Evolutionary conservation across 2,888 invertebrate genomes (phyloP).

Genomic region (Trichopria drosophilae): DNA sequence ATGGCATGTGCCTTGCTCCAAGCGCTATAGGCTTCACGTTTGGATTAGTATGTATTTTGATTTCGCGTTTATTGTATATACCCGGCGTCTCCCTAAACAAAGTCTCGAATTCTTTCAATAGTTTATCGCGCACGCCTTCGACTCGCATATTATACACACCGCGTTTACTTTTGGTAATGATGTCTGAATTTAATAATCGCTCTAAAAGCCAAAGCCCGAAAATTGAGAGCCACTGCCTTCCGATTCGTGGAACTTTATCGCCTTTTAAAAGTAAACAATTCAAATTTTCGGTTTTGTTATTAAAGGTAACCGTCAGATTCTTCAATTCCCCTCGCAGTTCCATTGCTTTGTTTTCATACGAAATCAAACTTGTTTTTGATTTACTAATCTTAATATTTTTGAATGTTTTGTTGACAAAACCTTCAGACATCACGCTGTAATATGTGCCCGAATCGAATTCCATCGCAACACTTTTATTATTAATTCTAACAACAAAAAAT

Average conservation of each 20-base stretch:
- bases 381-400: constrained; percentile 9
- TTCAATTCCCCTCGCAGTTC: constrained; percentile 8
- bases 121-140: constrained; percentile 4
- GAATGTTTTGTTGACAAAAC: constrained; percentile 13
- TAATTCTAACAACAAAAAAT: constrained; percentile 17
- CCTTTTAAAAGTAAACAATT: constrained; percentile 13
- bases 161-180: constrained; percentile 6
- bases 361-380: constrained; percentile 7
- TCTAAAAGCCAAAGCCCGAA: constrained; percentile 27
- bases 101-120: constrained; percentile 6
- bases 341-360: constrained; percentile 21
- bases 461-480: constrained; percentile 22
- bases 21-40: constrained; percentile 31
- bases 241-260: constrained; percentile 32
- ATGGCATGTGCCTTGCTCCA: constrained; percentile 36
- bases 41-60: constrained; percentile 29
- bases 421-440: constrained; percentile 23
- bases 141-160: constrained; percentile 11
- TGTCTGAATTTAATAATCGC: constrained; percentile 21
- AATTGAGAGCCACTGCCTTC: constrained; percentile 34
- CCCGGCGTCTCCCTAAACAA: constrained; percentile 25
- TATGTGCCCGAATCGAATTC: constrained; percentile 34
- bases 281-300: neutral
- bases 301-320: too few species aligned
- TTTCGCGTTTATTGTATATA: constrained; percentile 26